Percentiles rank a stretch among this genome's conserved stretches.
phyloP scores from a whole-genome alignment of 64 coral and sea anemone species.

The Porites lutea region DNA sequence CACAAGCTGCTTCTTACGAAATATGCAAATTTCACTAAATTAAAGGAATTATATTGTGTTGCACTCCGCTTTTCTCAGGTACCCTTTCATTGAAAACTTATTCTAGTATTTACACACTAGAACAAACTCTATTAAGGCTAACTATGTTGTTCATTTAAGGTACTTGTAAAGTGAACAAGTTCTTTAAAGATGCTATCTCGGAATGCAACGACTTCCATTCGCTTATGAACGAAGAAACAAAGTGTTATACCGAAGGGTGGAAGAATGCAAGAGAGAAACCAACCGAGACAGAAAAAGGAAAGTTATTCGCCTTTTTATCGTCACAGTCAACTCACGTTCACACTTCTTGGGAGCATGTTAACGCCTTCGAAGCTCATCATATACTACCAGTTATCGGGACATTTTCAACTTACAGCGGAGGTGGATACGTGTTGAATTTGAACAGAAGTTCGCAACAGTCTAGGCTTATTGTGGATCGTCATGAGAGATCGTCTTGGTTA shows the following conservation, averaged over 20 bases:
- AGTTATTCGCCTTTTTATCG: slow-evolving; percentile 20
- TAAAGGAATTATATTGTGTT: too few relatives aligned
- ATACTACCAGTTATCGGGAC: slow-evolving; percentile 57
- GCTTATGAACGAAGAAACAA: slow-evolving; percentile 38
- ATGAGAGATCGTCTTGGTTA: slow-evolving; percentile 48
- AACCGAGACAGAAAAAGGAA: background rate
- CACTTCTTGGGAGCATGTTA: slow-evolving; percentile 65
- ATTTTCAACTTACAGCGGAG: slow-evolving; percentile 75
- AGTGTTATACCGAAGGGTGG: slow-evolving; percentile 36
- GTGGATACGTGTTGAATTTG: slow-evolving; percentile 62
- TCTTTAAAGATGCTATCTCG: slow-evolving; percentile 24
- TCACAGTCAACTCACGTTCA: background rate
- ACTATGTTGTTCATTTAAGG: slow-evolving; percentile 7
- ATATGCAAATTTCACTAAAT: too few relatives aligned
- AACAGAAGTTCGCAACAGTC: slow-evolving; percentile 27
- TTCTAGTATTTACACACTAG: too few relatives aligned
- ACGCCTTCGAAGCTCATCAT: slow-evolving; percentile 55
- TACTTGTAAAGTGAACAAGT: slow-evolving; percentile 58
- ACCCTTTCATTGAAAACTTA: too few relatives aligned
- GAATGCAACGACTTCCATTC: slow-evolving; percentile 76
- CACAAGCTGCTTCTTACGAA: too few relatives aligned
- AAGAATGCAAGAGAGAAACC: slow-evolving; percentile 21
- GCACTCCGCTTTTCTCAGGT: too few relatives aligned
- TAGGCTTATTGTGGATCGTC: slow-evolving; percentile 6
- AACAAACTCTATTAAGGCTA: too few relatives aligned